Base-by-base conservation (phyloP, 2,888 invertebrate genomes). In the Phortica magna region DNA sequence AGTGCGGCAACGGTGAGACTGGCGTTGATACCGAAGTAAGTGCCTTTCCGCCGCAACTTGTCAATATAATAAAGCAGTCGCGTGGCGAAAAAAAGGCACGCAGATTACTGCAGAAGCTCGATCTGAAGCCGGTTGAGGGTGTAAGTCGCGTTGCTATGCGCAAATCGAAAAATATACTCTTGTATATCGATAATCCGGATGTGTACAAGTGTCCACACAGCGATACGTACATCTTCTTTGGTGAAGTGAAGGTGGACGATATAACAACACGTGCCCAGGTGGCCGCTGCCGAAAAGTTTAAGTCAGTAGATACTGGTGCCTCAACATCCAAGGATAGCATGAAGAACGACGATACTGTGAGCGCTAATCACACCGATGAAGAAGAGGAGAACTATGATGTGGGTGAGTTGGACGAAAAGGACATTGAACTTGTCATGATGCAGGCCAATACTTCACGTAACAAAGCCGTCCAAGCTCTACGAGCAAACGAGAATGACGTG, bases 81-180 rank as follows among this genome's bases (percentile, higher is more conserved):
- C 85, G 85, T 7, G 83, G 79, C 71, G 85, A 85, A 72, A 87
- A 81, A 74, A 85, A 84, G 75, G 88, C 88, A 0, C 85, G 85
- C 4, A 81, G 84, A 10, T 39, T 88, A 1, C 74, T 85, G 3
- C 73, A 76, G 75, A 87, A 85, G 42, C 77, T 83, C 6, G 82
- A 83, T 31, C 61, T 87, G 14, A 78, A 81, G 76, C 83, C 57
- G 7, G 1, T 85, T 0, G 67, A 74, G 3, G 74, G 83, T 22
- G 86, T 85, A n/a, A 17, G 57, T 0, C 84, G 86, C 7, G 83
- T 85, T 31, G 76, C 81, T 10, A 86, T 85, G 80, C 84, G 81
- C 61, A 85, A 85, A 73, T 71, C 17, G 9, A 84, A 81, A 53
- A 83, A 87, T 17, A 67, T 82, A 6, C 0, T 84, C 59, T 61